Conservation (phyloP, 2,888 invertebrate genomes). For the Drosophila phalerata region DNA sequence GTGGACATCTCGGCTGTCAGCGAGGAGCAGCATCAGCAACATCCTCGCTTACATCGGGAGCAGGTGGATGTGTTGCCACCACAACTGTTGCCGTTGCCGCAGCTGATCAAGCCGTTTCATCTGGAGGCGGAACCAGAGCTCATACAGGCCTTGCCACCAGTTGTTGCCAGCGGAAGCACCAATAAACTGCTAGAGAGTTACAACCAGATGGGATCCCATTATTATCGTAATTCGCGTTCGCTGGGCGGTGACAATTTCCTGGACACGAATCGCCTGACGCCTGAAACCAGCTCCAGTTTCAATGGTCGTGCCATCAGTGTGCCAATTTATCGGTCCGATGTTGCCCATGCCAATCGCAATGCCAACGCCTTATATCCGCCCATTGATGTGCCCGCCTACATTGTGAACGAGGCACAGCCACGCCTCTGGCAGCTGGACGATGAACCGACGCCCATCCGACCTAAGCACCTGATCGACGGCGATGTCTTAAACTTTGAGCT, state of each 20-base stretch:
- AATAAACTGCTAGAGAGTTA: slow-evolving; percentile 73
- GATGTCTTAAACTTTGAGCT: slow-evolving; percentile 77
- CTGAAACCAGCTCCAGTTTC: slow-evolving; percentile 1
- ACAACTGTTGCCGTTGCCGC: slow-evolving; percentile 82
- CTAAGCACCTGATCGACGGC: slow-evolving; percentile 76
- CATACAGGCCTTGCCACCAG: slow-evolving; percentile 82
- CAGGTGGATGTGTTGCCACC: slow-evolving; percentile 85
- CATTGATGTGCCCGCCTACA: slow-evolving; percentile 74
- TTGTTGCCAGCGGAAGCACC: slow-evolving; percentile 45
- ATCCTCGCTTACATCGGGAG: slow-evolving; percentile 76
- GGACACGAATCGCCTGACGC: slow-evolving; percentile 72
- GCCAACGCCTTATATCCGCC: slow-evolving; percentile 77
- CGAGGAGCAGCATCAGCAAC: slow-evolving; percentile 65
- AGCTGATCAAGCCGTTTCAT: slow-evolving; percentile 83
- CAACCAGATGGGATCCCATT: slow-evolving; percentile 60
- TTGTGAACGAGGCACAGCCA: slow-evolving; percentile 59
- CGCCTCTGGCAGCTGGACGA: slow-evolving; percentile 74
- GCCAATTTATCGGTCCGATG: slow-evolving; percentile 76
- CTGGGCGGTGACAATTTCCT: slow-evolving; percentile 71
- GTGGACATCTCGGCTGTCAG: slow-evolving; percentile 87
- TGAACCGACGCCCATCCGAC: slow-evolving; percentile 65
- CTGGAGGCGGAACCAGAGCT: slow-evolving; percentile 83
- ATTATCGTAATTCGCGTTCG: slow-evolving; percentile 80
- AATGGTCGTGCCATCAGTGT: slow-evolving; percentile 60
- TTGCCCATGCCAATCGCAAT: slow-evolving; percentile 48